Evolutionary conservation across 2,888 invertebrate genomes (phyloP).

Genomic region (Lysandra coridon): DNA sequence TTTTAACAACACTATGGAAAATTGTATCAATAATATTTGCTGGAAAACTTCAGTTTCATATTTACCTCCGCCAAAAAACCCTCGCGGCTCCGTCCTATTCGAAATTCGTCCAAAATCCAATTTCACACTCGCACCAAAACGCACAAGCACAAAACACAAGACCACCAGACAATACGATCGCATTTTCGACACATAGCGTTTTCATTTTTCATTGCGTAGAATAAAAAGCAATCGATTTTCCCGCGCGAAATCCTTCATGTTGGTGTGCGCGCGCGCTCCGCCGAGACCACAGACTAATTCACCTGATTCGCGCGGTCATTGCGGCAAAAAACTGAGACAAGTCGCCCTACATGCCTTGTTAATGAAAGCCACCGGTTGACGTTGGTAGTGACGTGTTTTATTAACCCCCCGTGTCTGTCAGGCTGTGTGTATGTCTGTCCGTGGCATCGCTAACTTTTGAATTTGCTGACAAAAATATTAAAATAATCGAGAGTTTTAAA

Average conservation of each 20-base stretch:
- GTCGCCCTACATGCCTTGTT: conserved; percentile 14
- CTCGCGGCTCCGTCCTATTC: conserved; percentile 47
- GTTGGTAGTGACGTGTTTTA: not conserved
- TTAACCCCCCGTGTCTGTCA: not conserved
- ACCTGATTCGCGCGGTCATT: conserved; percentile 11
- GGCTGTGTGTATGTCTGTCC: no score
- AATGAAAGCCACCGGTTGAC: not conserved
- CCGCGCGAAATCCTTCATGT: conserved; percentile 59
- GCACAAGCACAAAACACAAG: conserved; percentile 41
- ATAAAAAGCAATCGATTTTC: not conserved
- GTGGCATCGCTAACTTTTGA: no score
- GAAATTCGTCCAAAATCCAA: conserved; percentile 42
- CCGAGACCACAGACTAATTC: conserved; percentile 25
- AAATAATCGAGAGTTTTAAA: no score
- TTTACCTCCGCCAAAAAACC: conserved; percentile 56
- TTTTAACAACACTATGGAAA: no score
- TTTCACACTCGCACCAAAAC: conserved; percentile 48
- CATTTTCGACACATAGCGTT: conserved; percentile 67
- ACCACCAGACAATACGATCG: conserved; percentile 50
- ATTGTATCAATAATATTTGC: no score
- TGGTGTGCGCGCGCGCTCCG: conserved; percentile 55
- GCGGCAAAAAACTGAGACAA: conserved; percentile 13
- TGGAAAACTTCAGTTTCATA: not conserved
- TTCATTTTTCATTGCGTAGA: conserved; percentile 39
- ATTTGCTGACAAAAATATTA: no score